Evolutionary conservation across 2,797 vertebrate species (phyloP).

Genomic region (Varecia variegata): DNA sequence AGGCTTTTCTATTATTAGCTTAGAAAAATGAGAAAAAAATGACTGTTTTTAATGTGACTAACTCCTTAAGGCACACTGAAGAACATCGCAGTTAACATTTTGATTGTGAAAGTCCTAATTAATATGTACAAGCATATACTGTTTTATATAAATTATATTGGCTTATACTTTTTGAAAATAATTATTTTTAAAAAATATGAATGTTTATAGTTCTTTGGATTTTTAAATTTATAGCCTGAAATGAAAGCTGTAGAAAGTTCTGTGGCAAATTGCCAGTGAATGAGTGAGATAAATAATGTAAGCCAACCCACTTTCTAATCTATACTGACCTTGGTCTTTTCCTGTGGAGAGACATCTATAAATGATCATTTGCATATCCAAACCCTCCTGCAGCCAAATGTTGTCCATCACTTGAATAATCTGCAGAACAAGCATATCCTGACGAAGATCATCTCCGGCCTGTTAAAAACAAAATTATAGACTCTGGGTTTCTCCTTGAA

Average conservation of each 20-base stretch:
- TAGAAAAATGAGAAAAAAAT: neutral
- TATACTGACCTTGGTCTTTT: slow-evolving; percentile 84
- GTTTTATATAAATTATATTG: neutral
- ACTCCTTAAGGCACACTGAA: neutral
- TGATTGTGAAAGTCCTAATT: neutral
- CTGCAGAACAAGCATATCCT: slow-evolving; percentile 87
- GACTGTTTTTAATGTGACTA: neutral
- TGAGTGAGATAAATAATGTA: slow-evolving; percentile 56
- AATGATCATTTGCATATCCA: slow-evolving; percentile 85
- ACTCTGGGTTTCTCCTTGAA: slow-evolving; percentile 57
- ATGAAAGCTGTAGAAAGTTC: neutral
- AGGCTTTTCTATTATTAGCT: neutral
- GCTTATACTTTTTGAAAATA: slow-evolving; percentile 11
- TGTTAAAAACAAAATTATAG: slow-evolving; percentile 70
- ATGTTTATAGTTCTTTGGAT: neutral
- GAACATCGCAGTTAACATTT: neutral
- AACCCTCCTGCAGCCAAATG: slow-evolving; percentile 85
- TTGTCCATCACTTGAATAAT: slow-evolving; percentile 83
- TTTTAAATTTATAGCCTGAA: slow-evolving; percentile 6
- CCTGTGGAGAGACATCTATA: slow-evolving; percentile 86
- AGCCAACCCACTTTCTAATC: slow-evolving; percentile 40
- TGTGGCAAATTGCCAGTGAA: slow-evolving; percentile 14
- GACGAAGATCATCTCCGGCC: slow-evolving; percentile 83
- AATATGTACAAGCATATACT: neutral
- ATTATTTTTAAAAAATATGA: neutral